Conservation (phyloP, 2,888 invertebrate species). For the Plebejus argus region DNA sequence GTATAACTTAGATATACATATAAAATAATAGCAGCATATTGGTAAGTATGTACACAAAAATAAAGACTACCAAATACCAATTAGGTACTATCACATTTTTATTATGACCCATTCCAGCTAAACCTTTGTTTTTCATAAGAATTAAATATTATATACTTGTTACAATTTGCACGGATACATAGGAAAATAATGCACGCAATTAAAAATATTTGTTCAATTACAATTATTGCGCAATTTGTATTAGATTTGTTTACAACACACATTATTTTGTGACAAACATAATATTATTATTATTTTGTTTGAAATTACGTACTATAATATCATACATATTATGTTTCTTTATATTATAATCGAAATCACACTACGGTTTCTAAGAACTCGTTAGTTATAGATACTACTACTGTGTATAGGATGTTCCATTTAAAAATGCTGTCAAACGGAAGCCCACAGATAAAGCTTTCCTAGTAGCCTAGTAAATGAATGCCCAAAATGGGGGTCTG, state of each 20-base stretch:
- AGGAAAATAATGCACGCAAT: background rate
- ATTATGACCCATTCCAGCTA: background rate
- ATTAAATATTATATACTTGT: background rate
- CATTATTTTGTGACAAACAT: conserved; percentile 13
- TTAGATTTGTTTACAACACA: background rate
- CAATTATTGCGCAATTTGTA: conserved; percentile 13
- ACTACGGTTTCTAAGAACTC: background rate
- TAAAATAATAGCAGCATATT: no score
- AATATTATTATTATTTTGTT: background rate
- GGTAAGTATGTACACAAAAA: no score
- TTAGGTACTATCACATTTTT: background rate
- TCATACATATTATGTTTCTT: no score
- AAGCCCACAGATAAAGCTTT: background rate
- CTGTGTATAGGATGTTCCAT: background rate
- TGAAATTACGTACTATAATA: conserved; percentile 7
- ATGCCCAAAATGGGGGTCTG: no score
- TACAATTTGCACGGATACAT: background rate
- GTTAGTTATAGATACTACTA: conserved; percentile 14
- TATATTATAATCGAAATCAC: background rate
- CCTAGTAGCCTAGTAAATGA: no score
- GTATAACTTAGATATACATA: no score
- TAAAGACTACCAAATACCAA: no score
- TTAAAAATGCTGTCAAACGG: background rate
- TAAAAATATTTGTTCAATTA: conserved; percentile 22
- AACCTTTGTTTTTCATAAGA: background rate